These are phyloP conservation scores for Peribatodes rhomboidaria DNA, from an alignment of 2,888 invertebrate genomes.

Conservation along the genomic window DNA sequence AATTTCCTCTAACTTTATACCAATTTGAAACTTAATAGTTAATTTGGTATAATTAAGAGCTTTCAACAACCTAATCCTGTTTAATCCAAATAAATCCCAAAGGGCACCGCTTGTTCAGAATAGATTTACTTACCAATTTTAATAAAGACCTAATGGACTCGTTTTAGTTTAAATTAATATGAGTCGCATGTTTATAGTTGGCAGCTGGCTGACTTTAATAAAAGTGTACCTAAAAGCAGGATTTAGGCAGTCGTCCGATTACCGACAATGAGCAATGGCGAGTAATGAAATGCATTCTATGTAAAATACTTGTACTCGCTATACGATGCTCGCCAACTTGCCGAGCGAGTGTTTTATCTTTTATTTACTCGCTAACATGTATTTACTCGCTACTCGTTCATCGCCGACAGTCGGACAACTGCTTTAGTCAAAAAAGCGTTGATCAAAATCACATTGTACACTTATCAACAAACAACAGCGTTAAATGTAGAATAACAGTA, in stretches of 20 bases:
- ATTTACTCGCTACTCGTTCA: too few relatives aligned
- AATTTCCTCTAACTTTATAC: slow-evolving; percentile 25
- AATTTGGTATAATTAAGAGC: slow-evolving; percentile 41
- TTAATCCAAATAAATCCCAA: slow-evolving; percentile 35
- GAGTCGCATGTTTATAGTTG: neutral
- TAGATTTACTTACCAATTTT: slow-evolving; percentile 5
- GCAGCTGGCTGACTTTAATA: neutral
- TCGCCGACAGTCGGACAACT: too few relatives aligned
- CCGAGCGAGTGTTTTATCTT: too few relatives aligned
- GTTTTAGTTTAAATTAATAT: neutral
- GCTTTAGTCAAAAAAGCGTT: neutral
- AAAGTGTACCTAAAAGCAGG: neutral
- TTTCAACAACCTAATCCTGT: slow-evolving; percentile 35
- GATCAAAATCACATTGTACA: too few relatives aligned
- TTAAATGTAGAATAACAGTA: too few relatives aligned
- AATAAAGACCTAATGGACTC: slow-evolving; percentile 3
- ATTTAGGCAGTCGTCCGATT: too few relatives aligned
- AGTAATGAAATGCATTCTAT: too few relatives aligned
- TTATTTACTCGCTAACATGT: too few relatives aligned
- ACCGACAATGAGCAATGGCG: too few relatives aligned
- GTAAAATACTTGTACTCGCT: too few relatives aligned
- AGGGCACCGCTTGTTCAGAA: slow-evolving; percentile 16
- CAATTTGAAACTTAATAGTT: slow-evolving; percentile 34
- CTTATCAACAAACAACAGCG: too few relatives aligned
- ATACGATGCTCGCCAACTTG: too few relatives aligned